Base-by-base conservation (phyloP, 2,888 invertebrate genomes). In the Ctena decussata region DNA sequence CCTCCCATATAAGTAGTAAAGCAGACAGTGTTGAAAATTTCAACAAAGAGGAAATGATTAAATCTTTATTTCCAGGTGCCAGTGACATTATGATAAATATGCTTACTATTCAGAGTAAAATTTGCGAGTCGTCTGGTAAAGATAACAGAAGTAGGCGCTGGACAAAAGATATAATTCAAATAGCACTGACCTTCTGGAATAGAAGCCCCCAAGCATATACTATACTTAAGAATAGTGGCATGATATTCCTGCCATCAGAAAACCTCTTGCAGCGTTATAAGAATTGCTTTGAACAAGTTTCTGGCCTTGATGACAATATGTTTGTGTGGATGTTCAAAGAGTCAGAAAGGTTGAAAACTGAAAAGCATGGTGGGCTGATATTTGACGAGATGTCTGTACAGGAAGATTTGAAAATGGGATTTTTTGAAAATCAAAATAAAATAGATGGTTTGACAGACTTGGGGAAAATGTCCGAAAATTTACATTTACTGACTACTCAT, bases 341-440 rank as follows among this genome's bases (percentile, higher is more conserved):
- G 15, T 21, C 41, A 24, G 41, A 76, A 24, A 8, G n/a, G 1
- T 35, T 27, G 5, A 39, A 39, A 21, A 8, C 27, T 30, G 57
- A 57, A 11, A 30, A 3, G 3, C 60, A 24, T 35, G 82, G 83
- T 71, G 83, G 79, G n/a, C 30, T 79, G 21, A 46, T 83, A 18
- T 39, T 83, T 12, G 83, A 80, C 72, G 79, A 84, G 71, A 84
- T 84, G 80, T 46, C 76, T 27, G 37, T 80, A 32, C 84, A 84
- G 72, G 80, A 79, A 53, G 80, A 84, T 65, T 60, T 84, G 32
- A 75, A 80, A 53, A 81, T 76, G 76, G 73, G 44, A 8, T 81
- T 81, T 46, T 12, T 30, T 37, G 27, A 72, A 60, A 75, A 75
- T n/a, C 39, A n/a, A 39, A 46, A 69, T 6, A 70, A 70, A 35